Base-by-base conservation (phyloP, 2,113 vertebrate genomes). In the Galbula dea region DNA sequence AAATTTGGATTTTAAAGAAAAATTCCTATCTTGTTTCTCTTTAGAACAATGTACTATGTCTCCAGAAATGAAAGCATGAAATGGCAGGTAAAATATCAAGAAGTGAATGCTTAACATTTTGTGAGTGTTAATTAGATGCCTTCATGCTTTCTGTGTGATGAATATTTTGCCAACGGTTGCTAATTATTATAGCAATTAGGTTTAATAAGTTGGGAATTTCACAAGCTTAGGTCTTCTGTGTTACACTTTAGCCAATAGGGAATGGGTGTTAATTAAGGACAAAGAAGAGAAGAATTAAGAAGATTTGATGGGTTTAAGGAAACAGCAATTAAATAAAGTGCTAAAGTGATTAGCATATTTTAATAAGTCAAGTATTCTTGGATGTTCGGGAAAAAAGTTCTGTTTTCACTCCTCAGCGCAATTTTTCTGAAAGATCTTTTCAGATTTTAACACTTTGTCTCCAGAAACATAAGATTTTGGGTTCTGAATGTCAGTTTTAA, bases 141-240 rank as follows among this genome's bases (percentile, higher is more conserved):
- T 93, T 93, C 34, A 2, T 90, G 41, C 58, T 92, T 93, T 86
- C 69, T 88, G 59, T 94, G 59, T 39, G 67, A 92, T 89, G 69
- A 88, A 54, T 94, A 88, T 90, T 96, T 95, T 92, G 52, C 87
- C 80, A 79, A 55, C 93, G 67, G 24, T 94, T 86, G 66, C 71
- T 96, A 96, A 96, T 96, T 85, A 94, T 95, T 93, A 89, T 89
- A 93, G 80, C 91, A 96, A 95, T 96, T 96, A 90, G 46, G 46
- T 88, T 93, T 91, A 96, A 94, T 95, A 96, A 86, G 68, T 89
- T 48, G 12, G 36, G 32, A 95, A 89, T 90, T 97, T 96, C 76
- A 95, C 69, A 87, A 89, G 80, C 57, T 49, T 68, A 46, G 57
- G 77, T 84, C 69, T 97, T 97, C 69, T 82, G 75, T 66, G 75